Evolutionary conservation across 2,797 vertebrate genomes (phyloP).

Genomic region (Eulemur albifrons): DNA sequence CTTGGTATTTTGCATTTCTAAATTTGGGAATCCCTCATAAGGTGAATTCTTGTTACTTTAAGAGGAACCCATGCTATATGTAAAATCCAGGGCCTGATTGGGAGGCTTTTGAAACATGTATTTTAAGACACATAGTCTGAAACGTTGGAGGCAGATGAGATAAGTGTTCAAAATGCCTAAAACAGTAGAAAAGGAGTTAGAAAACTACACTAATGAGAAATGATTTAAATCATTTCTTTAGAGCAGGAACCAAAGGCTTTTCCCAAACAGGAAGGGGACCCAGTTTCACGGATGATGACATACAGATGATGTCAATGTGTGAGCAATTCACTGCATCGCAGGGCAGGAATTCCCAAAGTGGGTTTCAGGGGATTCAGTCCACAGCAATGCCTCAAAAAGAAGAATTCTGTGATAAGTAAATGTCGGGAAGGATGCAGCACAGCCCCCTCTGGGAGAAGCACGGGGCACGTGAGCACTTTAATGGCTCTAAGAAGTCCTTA

Average conservation of each 20-base stretch:
- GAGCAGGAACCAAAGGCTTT: conserved; percentile 51
- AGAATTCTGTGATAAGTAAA: not conserved
- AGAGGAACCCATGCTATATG: not conserved
- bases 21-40: conserved; percentile 45
- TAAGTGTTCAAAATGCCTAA: conserved; percentile 61
- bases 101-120: conserved; percentile 47
- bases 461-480: not conserved
- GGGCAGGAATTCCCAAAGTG: not conserved
- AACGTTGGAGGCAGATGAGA: conserved; percentile 58
- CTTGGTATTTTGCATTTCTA: conserved; percentile 64
- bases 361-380: not conserved
- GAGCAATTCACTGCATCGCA: not conserved
- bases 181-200: conserved; percentile 62
- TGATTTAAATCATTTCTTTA: conserved; percentile 51
- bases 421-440: not conserved
- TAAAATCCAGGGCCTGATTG: conserved; percentile 52
- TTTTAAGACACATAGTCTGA: conserved; percentile 65
- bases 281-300: conserved; percentile 47
- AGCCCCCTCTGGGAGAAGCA: not conserved
- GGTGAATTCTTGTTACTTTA: conserved; percentile 55
- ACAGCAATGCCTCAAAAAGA: not conserved
- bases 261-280: conserved; percentile 37
- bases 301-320: not conserved
- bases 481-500: not conserved
- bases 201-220: conserved; percentile 67